A percentile compares a stretch with the other conserved stretches of the same genome.
phyloP scores from a whole-genome alignment of 2,888 invertebrate species.

The Trichopoda pennipes region DNA sequence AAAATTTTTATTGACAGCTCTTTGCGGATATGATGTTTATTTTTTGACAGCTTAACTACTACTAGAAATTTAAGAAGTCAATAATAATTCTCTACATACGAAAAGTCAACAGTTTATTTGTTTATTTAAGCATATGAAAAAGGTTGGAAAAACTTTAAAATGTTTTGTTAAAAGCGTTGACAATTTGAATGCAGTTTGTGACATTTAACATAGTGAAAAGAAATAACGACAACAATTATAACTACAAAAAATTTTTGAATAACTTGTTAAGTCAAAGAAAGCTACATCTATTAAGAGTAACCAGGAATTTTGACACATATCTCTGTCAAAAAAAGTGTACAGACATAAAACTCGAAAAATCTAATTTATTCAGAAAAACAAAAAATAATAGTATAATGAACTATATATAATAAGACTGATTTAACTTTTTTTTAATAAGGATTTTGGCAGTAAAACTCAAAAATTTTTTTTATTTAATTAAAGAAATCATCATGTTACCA shows the following conservation, averaged over 20 bases:
- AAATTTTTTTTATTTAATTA: too few species aligned
- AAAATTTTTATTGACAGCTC: conserved; percentile 57
- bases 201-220: conserved; percentile 37
- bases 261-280: conserved; percentile 11
- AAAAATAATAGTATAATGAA: too few species aligned
- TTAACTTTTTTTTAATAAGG: too few species aligned
- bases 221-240: neutral
- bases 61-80: neutral
- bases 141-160: conserved; percentile 24
- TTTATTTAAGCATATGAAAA: conserved; percentile 17
- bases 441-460: too few species aligned
- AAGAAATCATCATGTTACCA: too few species aligned
- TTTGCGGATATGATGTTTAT: conserved; percentile 55
- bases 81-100: neutral
- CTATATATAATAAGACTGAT: too few species aligned
- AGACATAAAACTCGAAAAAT: too few species aligned
- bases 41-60: conserved; percentile 50
- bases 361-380: too few species aligned
- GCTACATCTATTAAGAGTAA: neutral
- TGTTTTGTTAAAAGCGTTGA: conserved; percentile 46
- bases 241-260: neutral
- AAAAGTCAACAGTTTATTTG: conserved; percentile 39
- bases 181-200: conserved; percentile 47
- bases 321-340: neutral
- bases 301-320: conserved; percentile 16